phyloP scores from a whole-genome alignment of 1,140 invertebrate genomes.

The Venustaconcha ellipsiformis region DNA sequence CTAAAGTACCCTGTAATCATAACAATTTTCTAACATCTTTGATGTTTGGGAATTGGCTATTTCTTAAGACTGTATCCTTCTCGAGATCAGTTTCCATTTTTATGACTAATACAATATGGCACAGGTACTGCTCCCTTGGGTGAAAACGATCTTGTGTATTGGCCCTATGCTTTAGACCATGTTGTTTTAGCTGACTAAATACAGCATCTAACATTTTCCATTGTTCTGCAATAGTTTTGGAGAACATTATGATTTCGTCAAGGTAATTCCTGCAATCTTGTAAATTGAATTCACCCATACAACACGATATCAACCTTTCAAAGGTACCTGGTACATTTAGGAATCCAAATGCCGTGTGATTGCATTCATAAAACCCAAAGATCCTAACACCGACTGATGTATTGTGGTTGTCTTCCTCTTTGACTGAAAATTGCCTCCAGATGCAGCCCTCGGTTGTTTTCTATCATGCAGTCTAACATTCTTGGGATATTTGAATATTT shows the following conservation, averaged over 20 bases:
- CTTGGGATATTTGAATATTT: too few relatives aligned
- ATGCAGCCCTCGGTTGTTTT: too few relatives aligned
- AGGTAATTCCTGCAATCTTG: conserved; percentile 38
- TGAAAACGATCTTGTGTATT: conserved; percentile 5
- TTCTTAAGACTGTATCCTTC: background rate
- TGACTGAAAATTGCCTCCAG: conserved; percentile 2
- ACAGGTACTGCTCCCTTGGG: background rate
- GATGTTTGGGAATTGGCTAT: conserved; percentile 1
- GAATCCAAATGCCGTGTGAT: background rate
- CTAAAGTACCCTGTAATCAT: background rate
- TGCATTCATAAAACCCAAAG: background rate
- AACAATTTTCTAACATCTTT: background rate
- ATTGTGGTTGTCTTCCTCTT: conserved; percentile 4
- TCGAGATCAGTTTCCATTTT: background rate
- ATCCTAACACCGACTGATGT: background rate
- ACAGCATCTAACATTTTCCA: background rate
- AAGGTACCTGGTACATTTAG: background rate
- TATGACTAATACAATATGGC: conserved; percentile 6
- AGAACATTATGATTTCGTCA: conserved; percentile 45
- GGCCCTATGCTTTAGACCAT: conserved; percentile 9
- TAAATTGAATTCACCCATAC: conserved; percentile 30
- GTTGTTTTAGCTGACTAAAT: background rate
- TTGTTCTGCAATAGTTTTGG: background rate
- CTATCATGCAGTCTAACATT: too few relatives aligned
- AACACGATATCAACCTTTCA: conserved; percentile 9